Evolutionary conservation across 1,140 invertebrate species (phyloP).

Genomic region (Oncopodura yosiiana): DNA sequence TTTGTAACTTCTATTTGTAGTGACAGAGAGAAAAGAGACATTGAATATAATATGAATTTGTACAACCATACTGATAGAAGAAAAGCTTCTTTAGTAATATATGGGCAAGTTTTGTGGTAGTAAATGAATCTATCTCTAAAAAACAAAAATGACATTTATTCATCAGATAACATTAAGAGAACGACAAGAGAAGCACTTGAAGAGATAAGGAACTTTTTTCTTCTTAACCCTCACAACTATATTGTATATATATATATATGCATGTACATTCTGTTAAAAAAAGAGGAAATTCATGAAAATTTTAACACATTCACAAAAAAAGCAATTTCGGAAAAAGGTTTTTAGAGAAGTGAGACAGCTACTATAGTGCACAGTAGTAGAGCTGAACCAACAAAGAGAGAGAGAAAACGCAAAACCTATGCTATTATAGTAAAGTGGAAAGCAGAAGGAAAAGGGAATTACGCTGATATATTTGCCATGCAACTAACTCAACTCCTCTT

Average conservation of each 20-base stretch:
- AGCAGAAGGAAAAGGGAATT: too few relatives aligned
- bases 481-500: not conserved
- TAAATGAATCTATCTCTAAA: conserved; percentile 14
- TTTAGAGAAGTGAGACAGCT: conserved; percentile 37
- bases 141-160: conserved; percentile 33
- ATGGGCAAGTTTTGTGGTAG: too few relatives aligned
- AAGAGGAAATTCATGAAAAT: conserved; percentile 34
- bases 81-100: too few relatives aligned
- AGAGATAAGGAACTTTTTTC: conserved; percentile 16
- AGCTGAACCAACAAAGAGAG: conserved; percentile 40
- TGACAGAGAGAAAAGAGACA: too few relatives aligned
- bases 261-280: too few relatives aligned
- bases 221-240: not conserved
- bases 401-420: too few relatives aligned
- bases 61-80: too few relatives aligned
- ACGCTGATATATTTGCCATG: conserved; percentile 26
- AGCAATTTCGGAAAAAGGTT: conserved; percentile 36
- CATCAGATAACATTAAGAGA: conserved; percentile 28
- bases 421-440: too few relatives aligned
- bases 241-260: too few relatives aligned
- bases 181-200: conserved; percentile 25
- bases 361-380: conserved; percentile 37
- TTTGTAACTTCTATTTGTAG: too few relatives aligned
- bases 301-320: conserved; percentile 33
- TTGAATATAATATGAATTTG: too few relatives aligned